These are phyloP conservation scores for Bergia puertoricense DNA, from an alignment of 92 coral and sea anemone genomes.

Conservation along the genomic window DNA sequence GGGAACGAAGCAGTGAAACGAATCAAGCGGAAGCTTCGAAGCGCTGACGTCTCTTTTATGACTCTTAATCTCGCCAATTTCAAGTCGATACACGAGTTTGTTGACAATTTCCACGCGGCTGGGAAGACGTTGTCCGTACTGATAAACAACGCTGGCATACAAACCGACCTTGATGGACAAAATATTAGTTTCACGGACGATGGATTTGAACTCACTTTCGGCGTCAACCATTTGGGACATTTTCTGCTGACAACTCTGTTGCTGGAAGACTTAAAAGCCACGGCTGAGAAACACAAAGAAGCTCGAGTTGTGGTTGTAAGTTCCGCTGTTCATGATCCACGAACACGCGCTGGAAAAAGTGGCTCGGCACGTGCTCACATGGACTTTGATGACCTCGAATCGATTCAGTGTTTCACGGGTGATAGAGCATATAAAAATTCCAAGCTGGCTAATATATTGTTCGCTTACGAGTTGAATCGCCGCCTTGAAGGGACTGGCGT, in stretches of 20 bases:
- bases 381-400: slow-evolving; percentile 54
- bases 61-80: slow-evolving; percentile 54
- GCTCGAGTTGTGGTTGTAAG: slow-evolving; percentile 56
- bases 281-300: slow-evolving; percentile 53
- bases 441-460: slow-evolving; percentile 58
- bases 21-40: slow-evolving; percentile 45
- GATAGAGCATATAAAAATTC: slow-evolving; percentile 56
- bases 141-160: slow-evolving; percentile 46
- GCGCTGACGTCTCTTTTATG: slow-evolving; percentile 56
- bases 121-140: slow-evolving; percentile 56
- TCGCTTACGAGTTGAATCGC: slow-evolving; percentile 53
- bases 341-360: slow-evolving; percentile 13
- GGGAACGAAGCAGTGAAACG: slow-evolving; percentile 50
- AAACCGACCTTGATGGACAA: slow-evolving; percentile 17
- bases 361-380: slow-evolving; percentile 36
- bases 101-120: slow-evolving; percentile 42
- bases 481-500: slow-evolving; percentile 57
- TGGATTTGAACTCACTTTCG: slow-evolving; percentile 56
- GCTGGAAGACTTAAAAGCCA: slow-evolving; percentile 49
- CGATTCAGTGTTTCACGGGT: slow-evolving; percentile 44
- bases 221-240: slow-evolving; percentile 55
- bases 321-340: slow-evolving; percentile 42
- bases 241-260: slow-evolving; percentile 50
- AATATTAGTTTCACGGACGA: slow-evolving; percentile 51
- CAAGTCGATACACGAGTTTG: slow-evolving; percentile 51